phyloP scores from a whole-genome alignment of 2,888 invertebrate species.

The Drosophila tripunctata region DNA sequence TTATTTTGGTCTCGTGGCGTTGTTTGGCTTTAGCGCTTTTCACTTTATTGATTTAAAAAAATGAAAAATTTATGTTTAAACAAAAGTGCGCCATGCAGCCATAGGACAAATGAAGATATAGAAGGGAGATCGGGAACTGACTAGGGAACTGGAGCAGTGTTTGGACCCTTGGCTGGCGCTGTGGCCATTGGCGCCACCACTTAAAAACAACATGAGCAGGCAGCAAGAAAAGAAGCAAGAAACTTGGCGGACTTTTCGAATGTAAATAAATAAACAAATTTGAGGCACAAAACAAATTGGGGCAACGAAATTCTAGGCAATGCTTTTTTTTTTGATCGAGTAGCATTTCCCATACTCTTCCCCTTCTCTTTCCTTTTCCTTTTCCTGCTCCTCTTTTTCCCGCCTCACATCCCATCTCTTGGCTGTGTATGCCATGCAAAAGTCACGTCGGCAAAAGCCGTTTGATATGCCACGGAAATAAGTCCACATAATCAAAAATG shows the following conservation, averaged over 20 bases:
- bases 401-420: neutral
- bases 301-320: conserved; percentile 56
- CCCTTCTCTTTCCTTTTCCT: neutral
- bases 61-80: conserved; percentile 80
- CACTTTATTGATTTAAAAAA: conserved; percentile 77
- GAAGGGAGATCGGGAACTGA: neutral
- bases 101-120: conserved; percentile 24
- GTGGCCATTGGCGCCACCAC: conserved; percentile 75
- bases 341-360: conserved; percentile 9
- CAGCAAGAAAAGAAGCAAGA: conserved; percentile 51
- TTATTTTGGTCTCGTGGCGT: conserved; percentile 68
- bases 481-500: conserved; percentile 74
- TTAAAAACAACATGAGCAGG: conserved; percentile 75
- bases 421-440: conserved; percentile 12
- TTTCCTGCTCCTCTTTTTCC: conserved; percentile 10
- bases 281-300: conserved; percentile 53
- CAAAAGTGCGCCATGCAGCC: conserved; percentile 67
- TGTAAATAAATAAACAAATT: conserved; percentile 74
- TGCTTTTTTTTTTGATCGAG: conserved; percentile 29
- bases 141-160: neutral
- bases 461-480: conserved; percentile 68
- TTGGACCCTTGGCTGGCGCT: conserved; percentile 56
- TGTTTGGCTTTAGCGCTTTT: conserved; percentile 67
- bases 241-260: conserved; percentile 72
- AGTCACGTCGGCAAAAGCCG: conserved; percentile 52